phyloP scores from a whole-genome alignment of 1,140 invertebrate genomes.

The Drosophila watanabei region DNA sequence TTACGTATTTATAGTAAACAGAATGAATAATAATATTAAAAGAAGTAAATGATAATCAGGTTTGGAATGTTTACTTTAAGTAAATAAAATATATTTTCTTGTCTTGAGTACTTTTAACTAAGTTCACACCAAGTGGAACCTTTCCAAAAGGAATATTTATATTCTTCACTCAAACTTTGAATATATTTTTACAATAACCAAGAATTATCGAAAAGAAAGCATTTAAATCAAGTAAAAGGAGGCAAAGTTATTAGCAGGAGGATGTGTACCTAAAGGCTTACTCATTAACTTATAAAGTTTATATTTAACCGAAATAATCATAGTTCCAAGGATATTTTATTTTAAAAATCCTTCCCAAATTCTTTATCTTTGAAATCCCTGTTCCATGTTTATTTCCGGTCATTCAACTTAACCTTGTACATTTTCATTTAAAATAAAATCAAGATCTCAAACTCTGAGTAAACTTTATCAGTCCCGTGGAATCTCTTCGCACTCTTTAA shows the following conservation, averaged over 20 bases:
- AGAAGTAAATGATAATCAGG: no score
- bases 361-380: background rate
- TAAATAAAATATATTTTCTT: no score
- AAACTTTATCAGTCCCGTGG: slow-evolving; percentile 38
- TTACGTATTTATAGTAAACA: background rate
- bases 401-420: background rate
- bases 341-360: background rate
- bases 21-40: background rate
- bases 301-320: background rate
- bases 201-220: no score
- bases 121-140: no score
- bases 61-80: background rate
- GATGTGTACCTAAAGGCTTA: background rate
- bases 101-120: no score
- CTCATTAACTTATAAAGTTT: background rate
- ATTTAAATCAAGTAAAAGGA: background rate
- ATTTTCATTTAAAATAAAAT: background rate
- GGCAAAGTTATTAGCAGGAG: no score
- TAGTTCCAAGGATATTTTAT: background rate
- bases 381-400: background rate
- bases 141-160: no score
- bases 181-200: no score
- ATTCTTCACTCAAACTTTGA: no score
- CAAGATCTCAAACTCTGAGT: background rate
- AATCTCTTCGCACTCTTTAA: slow-evolving; percentile 9